Evolutionary conservation across 2,113 vertebrate genomes (phyloP), one percentile per base, ranked within the genome.

Genomic region (Microcebus ravelobensis): DNA sequence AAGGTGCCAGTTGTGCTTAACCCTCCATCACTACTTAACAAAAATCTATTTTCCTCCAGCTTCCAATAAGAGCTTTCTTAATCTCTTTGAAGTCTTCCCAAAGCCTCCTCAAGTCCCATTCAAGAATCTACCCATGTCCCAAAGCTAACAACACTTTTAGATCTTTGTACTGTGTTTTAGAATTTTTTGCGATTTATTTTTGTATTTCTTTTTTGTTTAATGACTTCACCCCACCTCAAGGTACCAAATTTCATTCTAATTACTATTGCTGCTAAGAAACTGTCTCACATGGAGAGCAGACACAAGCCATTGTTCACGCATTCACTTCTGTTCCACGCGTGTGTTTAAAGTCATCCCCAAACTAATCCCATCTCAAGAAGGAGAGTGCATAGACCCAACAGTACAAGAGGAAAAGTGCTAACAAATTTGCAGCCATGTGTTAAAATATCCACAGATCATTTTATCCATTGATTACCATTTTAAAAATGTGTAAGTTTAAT

Each of bases 151-250:
- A 14, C 21, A 79, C 21, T 3, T 36, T 93, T 86, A 67, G 29
- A 74, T 76, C 55, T 80, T 67, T 39, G 14, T 15, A 50, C 8
- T 57, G 29, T 70, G 1, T 86, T 79, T 96, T 93, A 34, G 23
- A 29, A 23, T 42, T 57, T 68, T 77, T 63, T 63, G n/a, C 25
- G 3, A 45, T 59, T 45, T 85, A 14, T 14, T n/a, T 74, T 50
- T 34, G 45, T 20, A 67, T 68, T 94, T 96, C 4, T 45, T 15
- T 52, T 95, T 85, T 92, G 5, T 88, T 90, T 89, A n/a, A 59
- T 59, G 12, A 31, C 13, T 77, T 96, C 0, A 17, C 9, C 14
- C 9, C 55, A 50, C 68, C 8, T 67, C 42, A 77, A 36, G 10
- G 1, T 83, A 36, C 34, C 39, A 71, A 65, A 71, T 55, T 70